Percentiles rank a stretch among this genome's conserved stretches.
These are phyloP conservation scores for Orchesella cincta DNA, from an alignment of 1,140 invertebrate genomes.

Conservation along the genomic window DNA sequence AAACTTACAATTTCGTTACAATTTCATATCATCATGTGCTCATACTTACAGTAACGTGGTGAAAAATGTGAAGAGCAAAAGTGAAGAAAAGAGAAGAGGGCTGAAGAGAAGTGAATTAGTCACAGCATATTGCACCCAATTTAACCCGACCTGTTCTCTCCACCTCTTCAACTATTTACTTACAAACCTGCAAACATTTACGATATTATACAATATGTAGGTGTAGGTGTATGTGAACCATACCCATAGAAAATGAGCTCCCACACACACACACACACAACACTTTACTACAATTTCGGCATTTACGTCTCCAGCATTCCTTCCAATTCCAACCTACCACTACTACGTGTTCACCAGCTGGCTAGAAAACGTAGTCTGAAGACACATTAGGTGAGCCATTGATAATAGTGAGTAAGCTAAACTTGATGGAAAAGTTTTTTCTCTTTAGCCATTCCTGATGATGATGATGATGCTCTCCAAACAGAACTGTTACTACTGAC, in stretches of 20 bases:
- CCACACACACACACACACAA: background rate
- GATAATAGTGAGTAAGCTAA: background rate
- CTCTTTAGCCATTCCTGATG: too few species aligned
- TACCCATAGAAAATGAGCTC: background rate
- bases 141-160: background rate
- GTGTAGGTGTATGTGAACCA: background rate
- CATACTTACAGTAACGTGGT: background rate
- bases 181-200: background rate
- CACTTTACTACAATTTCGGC: background rate
- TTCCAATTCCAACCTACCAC: too few species aligned
- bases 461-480: too few species aligned
- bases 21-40: background rate
- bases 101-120: constrained; percentile 17
- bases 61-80: background rate
- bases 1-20: background rate
- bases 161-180: background rate
- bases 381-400: background rate
- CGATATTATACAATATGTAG: background rate
- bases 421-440: background rate
- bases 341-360: background rate
- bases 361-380: too few species aligned
- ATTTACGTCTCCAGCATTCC: background rate
- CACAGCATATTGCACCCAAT: constrained; percentile 27
- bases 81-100: background rate
- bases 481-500: background rate